A percentile compares a stretch with the other conserved stretches of the same genome.
Conservation (phyloP, 2,888 invertebrate genomes). For the Hydrotaea cyrtoneurina region DNA sequence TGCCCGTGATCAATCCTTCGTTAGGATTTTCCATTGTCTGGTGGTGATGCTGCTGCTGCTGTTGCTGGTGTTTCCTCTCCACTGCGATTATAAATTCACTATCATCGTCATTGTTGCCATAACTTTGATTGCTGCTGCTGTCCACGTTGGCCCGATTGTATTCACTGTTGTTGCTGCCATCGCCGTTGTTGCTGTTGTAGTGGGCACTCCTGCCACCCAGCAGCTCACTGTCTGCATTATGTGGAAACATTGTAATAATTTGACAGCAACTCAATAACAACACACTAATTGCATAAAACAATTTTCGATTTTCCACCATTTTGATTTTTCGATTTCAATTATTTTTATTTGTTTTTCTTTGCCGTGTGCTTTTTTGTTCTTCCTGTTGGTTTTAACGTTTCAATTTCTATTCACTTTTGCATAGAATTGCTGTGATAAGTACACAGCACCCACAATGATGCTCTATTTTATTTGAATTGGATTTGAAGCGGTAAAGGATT, state of each 20-base stretch:
- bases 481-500: not conserved
- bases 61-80: slow-evolving; percentile 54
- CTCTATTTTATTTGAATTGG: not conserved
- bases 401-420: slow-evolving; percentile 39
- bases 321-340: slow-evolving; percentile 65
- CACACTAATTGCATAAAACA: slow-evolving; percentile 68
- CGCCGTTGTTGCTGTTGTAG: not conserved
- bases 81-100: slow-evolving; percentile 64
- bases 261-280: slow-evolving; percentile 67
- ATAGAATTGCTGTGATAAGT: slow-evolving; percentile 32
- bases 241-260: slow-evolving; percentile 66
- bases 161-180: slow-evolving; percentile 45
- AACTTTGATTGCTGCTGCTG: slow-evolving; percentile 44
- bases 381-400: slow-evolving; percentile 8
- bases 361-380: not conserved
- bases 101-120: slow-evolving; percentile 49
- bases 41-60: slow-evolving; percentile 33
- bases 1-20: slow-evolving; percentile 38
- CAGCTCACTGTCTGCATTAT: slow-evolving; percentile 45
- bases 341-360: slow-evolving; percentile 47
- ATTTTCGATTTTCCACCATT: slow-evolving; percentile 68
- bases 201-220: not conserved
- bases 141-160: slow-evolving; percentile 49
- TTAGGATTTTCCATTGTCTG: slow-evolving; percentile 52
- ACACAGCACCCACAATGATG: slow-evolving; percentile 6